Base-by-base conservation (phyloP, 2,888 invertebrate species). In the Clivina fossor region DNA sequence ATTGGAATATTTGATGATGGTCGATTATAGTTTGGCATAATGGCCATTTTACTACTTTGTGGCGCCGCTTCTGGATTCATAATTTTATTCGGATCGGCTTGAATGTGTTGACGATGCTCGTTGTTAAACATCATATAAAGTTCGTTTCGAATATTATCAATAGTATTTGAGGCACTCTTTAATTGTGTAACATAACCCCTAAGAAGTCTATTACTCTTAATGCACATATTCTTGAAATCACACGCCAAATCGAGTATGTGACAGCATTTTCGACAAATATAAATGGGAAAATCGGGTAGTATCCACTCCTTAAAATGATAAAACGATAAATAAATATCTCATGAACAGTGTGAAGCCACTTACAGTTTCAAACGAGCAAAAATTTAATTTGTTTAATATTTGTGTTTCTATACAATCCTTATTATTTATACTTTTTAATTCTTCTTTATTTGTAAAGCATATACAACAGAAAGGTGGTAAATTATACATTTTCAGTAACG, bases 301-400 rank as follows among this genome's bases (percentile, higher is more conserved):
- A 46, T 32, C 46, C 46, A 46, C 32, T 46, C 32, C 46, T 46
- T n/a, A 7, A 44, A 44, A 4, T 9, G 8, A 33, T 33, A 7
- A 33, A 4, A 33, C 5, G 5, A 33, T 16, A 18, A 4, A 37
- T 3, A 15, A 15, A 16, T 4, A 5, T 37, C 5, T 8, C 7
- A 8, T 15, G 9, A 16, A 18, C 18, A 30, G 16, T 4, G 26
- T 4, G 13, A 15, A 2, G n/a, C 22, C 20, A 43, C 32, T 32
- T 46, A 46, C 46, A 2, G 46, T 46, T 46, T 46, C 46, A 16
- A 46, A 46, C 18, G 28, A 30, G 11, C 46, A 46, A n/a, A 46
- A 46, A 11, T 32, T 46, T 32, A 46, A 18, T 32, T 46, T 46
- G 11, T 32, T 46, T 30, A 46, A 30, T 18, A 46, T 46, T 46